Evolutionary conservation across 1,140 invertebrate species (phyloP).

Genomic region (Stenopsyche tienmushanensis): DNA sequence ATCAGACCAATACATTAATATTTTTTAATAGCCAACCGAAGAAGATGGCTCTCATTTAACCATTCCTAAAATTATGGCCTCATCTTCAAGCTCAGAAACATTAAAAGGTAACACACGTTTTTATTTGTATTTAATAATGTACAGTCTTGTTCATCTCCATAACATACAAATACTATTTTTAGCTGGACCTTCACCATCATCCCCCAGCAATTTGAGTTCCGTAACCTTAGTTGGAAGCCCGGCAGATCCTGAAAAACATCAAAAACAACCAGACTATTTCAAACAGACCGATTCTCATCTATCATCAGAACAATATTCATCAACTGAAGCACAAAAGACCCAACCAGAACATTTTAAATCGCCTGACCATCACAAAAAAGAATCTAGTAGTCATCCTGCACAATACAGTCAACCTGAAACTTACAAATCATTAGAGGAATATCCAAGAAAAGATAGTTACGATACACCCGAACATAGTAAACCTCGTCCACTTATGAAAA

Average conservation of each 20-base stretch:
- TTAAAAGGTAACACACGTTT: constrained; percentile 61
- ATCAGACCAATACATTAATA: no score
- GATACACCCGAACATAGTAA: constrained; percentile 13
- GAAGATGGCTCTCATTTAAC: constrained; percentile 61
- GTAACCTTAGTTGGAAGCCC: constrained; percentile 66
- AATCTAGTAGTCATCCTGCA: constrained; percentile 4
- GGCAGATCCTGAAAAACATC: constrained; percentile 40
- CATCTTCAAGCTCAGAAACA: constrained; percentile 73
- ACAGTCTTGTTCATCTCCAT: no score
- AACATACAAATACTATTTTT: constrained; percentile 13
- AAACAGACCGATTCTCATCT: constrained; percentile 20
- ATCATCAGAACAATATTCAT: not conserved
- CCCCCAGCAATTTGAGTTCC: constrained; percentile 71
- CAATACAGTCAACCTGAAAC: not conserved
- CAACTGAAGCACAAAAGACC: constrained; percentile 2
- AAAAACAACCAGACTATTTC: constrained; percentile 33
- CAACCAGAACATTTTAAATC: constrained; percentile 23
- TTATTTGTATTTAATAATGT: no score
- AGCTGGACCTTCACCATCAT: constrained; percentile 55
- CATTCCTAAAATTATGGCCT: constrained; percentile 68
- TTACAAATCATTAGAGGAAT: constrained; percentile 15
- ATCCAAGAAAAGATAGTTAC: constrained; percentile 22
- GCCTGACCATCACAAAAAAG: constrained; percentile 31
- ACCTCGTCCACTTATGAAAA: constrained; percentile 30
- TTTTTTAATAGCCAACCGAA: constrained; percentile 44